Evolutionary conservation across 2,113 vertebrate genomes (phyloP), one percentile per base, ranked within the genome.

Genomic region (Axis porcinus): DNA sequence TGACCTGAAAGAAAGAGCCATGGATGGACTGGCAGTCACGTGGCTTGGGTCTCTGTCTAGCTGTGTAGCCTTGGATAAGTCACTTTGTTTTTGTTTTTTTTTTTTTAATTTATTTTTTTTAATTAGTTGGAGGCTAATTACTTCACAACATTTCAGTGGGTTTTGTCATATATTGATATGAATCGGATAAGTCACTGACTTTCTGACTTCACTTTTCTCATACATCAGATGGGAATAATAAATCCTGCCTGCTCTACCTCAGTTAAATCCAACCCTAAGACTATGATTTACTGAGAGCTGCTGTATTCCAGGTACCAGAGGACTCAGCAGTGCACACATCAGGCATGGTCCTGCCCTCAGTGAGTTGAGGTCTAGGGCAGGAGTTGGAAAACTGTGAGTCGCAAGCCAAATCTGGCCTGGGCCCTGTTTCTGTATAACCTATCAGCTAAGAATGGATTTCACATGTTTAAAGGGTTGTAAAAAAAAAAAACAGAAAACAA

Each of bases 151-250:
- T n/a, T n/a, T n/a, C n/a, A n/a, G n/a, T n/a, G n/a, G n/a, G n/a
- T n/a, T n/a, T n/a, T n/a, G n/a, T n/a, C n/a, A n/a, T n/a, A n/a
- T n/a, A n/a, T n/a, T n/a, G n/a, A n/a, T n/a, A n/a, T n/a, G n/a
- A n/a, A n/a, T n/a, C n/a, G 5, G 74, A 45, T 15, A 55, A 78
- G 58, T 89, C 50, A 84, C 30, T 94, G 94, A 64, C 45, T 45
- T 78, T 88, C 19, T 78, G 30, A 86, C 86, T 70, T 97, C 57
- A 86, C 76, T 96, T 90, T 70, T 91, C 40, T 54, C 25, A 47
- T 50, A 40, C 47, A 1, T 47, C 78, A 70, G 25, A 14, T 47
- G 50, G 43, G 52, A 91, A 79, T 52, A 81, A 96, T 64, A 89
- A 91, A 91, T 57, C 36, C 28, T 55, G 14, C 25, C 70, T 82